A percentile compares a stretch with the other conserved stretches of the same genome.
These are phyloP conservation scores for Telmatherina bonti DNA, from an alignment of 2,797 vertebrate genomes.

Conservation along the genomic window DNA sequence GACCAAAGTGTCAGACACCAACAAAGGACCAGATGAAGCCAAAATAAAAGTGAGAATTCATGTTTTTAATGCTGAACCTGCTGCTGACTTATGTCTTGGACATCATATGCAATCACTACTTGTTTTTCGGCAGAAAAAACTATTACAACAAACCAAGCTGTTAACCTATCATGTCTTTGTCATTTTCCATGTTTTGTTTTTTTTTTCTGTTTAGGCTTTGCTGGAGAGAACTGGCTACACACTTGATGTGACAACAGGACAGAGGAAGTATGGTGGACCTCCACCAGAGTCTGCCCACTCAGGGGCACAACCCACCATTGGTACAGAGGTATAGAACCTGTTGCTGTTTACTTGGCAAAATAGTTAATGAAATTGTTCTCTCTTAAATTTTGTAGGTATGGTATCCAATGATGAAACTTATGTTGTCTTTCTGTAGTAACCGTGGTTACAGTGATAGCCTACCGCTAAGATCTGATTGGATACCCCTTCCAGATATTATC, in stretches of 20 bases:
- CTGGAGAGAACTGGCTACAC: constrained; percentile 98
- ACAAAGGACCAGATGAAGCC: constrained; percentile 99
- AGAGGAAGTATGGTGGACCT: constrained; percentile 98
- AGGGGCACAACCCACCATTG: constrained; percentile 94
- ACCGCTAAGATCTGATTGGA: constrained; percentile 78
- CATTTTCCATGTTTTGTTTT: background rate
- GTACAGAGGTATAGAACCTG: constrained; percentile 90
- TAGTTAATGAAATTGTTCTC: background rate
- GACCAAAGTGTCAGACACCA: constrained; percentile 99
- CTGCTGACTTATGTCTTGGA: background rate
- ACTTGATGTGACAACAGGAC: constrained; percentile 98
- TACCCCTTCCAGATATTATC: constrained; percentile 10
- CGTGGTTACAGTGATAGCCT: constrained; percentile 69
- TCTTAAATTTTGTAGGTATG: background rate
- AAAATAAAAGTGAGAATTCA: constrained; percentile 91
- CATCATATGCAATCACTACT: background rate
- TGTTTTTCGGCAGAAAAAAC: too few relatives aligned
- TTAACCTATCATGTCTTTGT: background rate
- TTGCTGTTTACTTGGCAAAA: background rate
- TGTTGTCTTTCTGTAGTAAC: constrained; percentile 64
- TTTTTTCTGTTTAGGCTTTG: constrained; percentile 80
- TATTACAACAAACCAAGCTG: background rate
- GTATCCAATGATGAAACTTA: constrained; percentile 70
- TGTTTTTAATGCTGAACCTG: background rate
- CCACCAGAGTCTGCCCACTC: constrained; percentile 95